Evolutionary conservation across 2,797 vertebrate genomes (phyloP), one percentile per base, ranked within the genome.

Genomic region (Tympanoctomys barrerae): DNA sequence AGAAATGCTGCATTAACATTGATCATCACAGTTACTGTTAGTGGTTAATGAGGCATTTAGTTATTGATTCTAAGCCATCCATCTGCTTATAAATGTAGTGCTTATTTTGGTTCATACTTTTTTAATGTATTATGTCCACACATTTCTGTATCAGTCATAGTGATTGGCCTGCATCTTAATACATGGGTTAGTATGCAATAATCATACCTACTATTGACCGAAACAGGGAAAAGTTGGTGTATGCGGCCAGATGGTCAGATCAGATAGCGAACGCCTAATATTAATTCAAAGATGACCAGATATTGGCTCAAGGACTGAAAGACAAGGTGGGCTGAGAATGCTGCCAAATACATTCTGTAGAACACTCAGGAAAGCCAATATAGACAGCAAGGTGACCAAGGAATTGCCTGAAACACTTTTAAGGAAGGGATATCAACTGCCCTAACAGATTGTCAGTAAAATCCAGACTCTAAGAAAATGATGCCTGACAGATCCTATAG

Each of bases 381-480:
- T 2, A 26, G 73, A 82, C 52, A n/a, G 24, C 64, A 61, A 57
- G 39, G 59, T n/a, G 79, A 19, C 70, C 39, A 68, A 81, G n/a
- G 42, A 4, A 39, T 24, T 87, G 77, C n/a, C 73, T 79, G 10
- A 12, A 1, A 70, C 1, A 7, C 33, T 68, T 61, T 18, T 39
- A 39, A 24, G 83, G 52, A 75, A 62, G 42, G 80, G 9, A 21
- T 82, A 46, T 62, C 16, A 71, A 22, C 26, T 83, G 90, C 33
- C n/a, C 26, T 49, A 36, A 84, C 1, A 66, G 33, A 54, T 31
- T 19, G 8, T 54, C 16, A 49, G 5, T 36, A 33, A n/a, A 57
- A 84, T 52, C 19, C 57, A 54, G 89, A 68, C 54, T 82, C 80
- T 70, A 88, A 54, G 70, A 90, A 87, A 91, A 87, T 18, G 59